phyloP scores from a whole-genome alignment of 1,140 invertebrate genomes.

The Heliconius eleuchia region DNA sequence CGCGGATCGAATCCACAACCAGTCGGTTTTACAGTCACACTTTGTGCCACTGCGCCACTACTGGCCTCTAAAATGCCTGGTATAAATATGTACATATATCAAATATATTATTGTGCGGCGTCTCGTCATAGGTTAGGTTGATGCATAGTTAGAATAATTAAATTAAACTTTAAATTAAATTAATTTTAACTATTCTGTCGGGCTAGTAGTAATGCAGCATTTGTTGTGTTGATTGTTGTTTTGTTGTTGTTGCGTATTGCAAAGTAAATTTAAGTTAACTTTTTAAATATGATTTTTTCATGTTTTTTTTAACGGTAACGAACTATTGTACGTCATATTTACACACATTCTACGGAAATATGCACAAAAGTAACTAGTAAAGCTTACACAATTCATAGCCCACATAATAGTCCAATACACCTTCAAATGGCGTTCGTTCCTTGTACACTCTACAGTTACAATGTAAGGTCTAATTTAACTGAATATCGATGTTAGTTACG shows the following conservation, averaged over 20 bases:
- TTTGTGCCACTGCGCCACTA: no score
- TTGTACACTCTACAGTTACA: background rate
- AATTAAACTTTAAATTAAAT: no score
- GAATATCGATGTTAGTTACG: background rate
- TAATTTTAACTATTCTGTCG: no score
- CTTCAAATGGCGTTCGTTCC: background rate
- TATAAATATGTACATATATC: background rate
- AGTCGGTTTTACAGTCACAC: no score
- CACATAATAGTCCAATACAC: background rate
- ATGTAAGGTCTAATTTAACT: no score
- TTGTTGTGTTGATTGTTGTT: no score
- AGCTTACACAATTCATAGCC: background rate
- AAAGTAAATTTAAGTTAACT: no score
- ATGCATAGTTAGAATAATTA: background rate
- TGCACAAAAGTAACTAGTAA: background rate
- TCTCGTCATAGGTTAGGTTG: background rate
- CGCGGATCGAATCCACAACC: no score
- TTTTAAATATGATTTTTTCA: no score
- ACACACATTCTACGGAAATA: background rate
- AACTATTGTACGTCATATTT: background rate
- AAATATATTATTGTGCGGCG: background rate
- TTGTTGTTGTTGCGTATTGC: no score
- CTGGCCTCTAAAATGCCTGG: background rate
- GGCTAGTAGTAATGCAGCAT: no score
- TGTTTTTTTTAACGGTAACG: background rate